These are phyloP conservation scores for Cephalotes varians DNA, from an alignment of 2,888 invertebrate genomes.

Conservation along the genomic window DNA sequence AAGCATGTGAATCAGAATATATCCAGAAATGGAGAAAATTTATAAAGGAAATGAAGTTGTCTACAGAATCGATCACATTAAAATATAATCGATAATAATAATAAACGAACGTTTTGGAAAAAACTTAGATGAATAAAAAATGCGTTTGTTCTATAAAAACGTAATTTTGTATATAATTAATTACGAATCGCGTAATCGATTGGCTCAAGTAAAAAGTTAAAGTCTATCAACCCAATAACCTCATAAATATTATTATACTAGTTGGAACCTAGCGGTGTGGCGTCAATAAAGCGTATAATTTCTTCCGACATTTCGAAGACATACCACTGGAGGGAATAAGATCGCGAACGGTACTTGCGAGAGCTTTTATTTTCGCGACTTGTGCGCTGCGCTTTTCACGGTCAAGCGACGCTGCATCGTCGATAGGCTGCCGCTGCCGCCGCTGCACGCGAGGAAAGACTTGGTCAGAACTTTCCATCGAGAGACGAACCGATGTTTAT, in stretches of 20 bases:
- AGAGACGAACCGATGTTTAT: constrained; percentile 81
- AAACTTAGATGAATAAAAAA: not conserved
- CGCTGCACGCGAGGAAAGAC: constrained; percentile 24
- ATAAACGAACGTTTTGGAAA: not conserved
- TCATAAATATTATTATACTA: constrained; percentile 3
- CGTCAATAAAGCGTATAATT: constrained; percentile 12
- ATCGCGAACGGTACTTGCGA: constrained; percentile 34
- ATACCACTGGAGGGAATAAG: not conserved
- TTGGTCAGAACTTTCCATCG: constrained; percentile 61
- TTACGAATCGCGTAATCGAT: not conserved
- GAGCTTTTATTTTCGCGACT: constrained; percentile 51
- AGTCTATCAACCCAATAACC: constrained; percentile 17
- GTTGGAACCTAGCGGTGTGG: constrained; percentile 34
- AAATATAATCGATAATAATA: not conserved
- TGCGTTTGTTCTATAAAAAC: no score
- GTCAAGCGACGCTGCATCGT: constrained; percentile 40
- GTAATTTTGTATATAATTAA: not conserved
- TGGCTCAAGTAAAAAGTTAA: not conserved
- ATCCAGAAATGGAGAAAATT: not conserved
- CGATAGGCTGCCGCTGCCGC: not conserved
- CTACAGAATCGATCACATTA: not conserved
- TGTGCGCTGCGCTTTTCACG: constrained; percentile 39
- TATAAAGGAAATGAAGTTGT: not conserved
- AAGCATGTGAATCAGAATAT: not conserved
- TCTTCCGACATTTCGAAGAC: constrained; percentile 44